These are phyloP conservation scores for Paralichthys olivaceus DNA, from an alignment of 2,113 vertebrate genomes.

Conservation along the genomic window DNA sequence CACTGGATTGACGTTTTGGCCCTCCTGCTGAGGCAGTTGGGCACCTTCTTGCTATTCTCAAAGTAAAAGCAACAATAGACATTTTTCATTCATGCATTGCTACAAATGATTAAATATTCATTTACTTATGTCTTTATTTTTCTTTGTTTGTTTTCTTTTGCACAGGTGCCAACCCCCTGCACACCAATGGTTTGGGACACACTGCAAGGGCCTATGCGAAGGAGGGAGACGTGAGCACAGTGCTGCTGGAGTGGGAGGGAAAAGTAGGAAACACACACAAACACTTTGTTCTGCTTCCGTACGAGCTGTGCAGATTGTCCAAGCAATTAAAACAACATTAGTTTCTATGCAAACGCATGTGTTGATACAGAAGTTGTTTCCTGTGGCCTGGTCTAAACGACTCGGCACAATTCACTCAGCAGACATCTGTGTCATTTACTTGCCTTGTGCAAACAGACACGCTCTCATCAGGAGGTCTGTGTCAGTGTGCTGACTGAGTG, in stretches of 20 bases:
- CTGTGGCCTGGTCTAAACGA: conserved; percentile 34
- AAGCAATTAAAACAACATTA: conserved; percentile 11
- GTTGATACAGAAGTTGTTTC: conserved; percentile 1
- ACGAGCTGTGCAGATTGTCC: conserved; percentile 3
- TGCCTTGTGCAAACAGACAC: conserved; percentile 32
- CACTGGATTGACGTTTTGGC: conserved; percentile 25
- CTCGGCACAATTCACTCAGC: conserved; percentile 24
- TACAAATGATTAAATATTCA: background rate
- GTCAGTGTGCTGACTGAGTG: conserved; percentile 56
- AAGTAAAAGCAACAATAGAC: background rate
- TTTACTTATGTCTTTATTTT: background rate
- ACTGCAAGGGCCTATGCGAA: conserved; percentile 90
- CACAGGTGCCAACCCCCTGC: conserved; percentile 93
- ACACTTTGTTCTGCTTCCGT: background rate
- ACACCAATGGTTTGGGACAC: conserved; percentile 92
- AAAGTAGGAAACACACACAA: conserved; percentile 82
- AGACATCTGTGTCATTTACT: conserved; percentile 59
- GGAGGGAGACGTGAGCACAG: conserved; percentile 89
- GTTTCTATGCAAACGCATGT: conserved; percentile 15
- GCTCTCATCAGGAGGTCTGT: conserved; percentile 62
- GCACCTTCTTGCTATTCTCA: conserved; percentile 1
- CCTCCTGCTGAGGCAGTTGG: conserved; percentile 51
- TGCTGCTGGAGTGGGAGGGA: conserved; percentile 85
- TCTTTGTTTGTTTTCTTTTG: conserved; percentile 18
- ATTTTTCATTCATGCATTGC: background rate